phyloP scores from a whole-genome alignment of 1,140 invertebrate genomes.

The Portunus trituberculatus region DNA sequence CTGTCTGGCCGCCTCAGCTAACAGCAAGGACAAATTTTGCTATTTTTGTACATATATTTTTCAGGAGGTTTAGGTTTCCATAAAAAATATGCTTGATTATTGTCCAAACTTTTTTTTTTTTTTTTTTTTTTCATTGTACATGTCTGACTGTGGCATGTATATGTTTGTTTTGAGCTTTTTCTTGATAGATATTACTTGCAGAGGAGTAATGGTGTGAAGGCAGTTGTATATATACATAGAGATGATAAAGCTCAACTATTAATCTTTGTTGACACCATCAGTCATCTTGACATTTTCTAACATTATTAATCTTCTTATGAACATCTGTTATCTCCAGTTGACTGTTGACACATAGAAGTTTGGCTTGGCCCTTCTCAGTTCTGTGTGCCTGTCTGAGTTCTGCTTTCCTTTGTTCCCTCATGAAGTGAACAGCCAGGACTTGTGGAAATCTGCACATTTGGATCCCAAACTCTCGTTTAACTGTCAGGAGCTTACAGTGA shows the following conservation, averaged over 20 bases:
- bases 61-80: neutral
- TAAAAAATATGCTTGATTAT: neutral
- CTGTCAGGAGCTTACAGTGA: neutral
- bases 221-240: neutral
- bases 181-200: neutral
- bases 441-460: neutral
- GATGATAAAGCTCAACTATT: neutral
- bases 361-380: neutral
- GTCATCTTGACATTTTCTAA: neutral
- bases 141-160: neutral
- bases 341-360: neutral
- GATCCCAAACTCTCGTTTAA: neutral
- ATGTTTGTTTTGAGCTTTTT: neutral
- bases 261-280: neutral
- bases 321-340: neutral
- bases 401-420: neutral
- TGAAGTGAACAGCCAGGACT: neutral
- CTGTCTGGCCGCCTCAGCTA: neutral
- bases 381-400: neutral
- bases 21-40: neutral
- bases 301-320: neutral
- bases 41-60: conserved; percentile 2
- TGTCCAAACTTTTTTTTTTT: neutral
- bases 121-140: neutral
- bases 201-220: neutral